Percentiles rank a stretch among this genome's conserved stretches.
phyloP scores from a whole-genome alignment of 2,888 invertebrate genomes.

The Petrolisthes cinctipes region DNA sequence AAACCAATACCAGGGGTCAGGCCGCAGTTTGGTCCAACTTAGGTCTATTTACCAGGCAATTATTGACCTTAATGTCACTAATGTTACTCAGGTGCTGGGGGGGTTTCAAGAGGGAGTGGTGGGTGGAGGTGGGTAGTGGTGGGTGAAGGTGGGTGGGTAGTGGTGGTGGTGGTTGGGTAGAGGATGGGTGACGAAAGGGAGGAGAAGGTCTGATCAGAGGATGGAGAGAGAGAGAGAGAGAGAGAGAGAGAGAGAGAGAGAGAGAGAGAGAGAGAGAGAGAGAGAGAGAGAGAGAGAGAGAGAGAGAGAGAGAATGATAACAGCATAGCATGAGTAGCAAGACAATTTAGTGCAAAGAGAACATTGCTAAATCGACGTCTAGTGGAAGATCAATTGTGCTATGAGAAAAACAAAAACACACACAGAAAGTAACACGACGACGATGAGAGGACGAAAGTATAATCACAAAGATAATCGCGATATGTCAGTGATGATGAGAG shows the following conservation, averaged over 20 bases:
- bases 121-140: background rate
- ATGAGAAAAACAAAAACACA: too few species aligned
- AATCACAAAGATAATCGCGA: too few species aligned
- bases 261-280: background rate
- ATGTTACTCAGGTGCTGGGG: constrained; percentile 28
- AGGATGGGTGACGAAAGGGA: background rate
- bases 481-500: too few species aligned
- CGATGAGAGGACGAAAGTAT: too few species aligned
- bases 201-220: background rate
- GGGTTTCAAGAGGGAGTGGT: background rate
- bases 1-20: constrained; percentile 31
- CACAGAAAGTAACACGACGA: too few species aligned
- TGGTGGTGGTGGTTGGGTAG: background rate
- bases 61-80: constrained; percentile 36
- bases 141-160: background rate
- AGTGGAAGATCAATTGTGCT: too few species aligned
- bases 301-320: background rate
- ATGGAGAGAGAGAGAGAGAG: background rate
- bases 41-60: constrained; percentile 41
- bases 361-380: too few species aligned
- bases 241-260: constrained; percentile 1
- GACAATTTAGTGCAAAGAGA: too few species aligned
- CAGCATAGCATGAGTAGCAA: too few species aligned
- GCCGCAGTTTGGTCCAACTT: constrained; percentile 37
- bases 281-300: too few species aligned